phyloP scores from a whole-genome alignment of 2,113 vertebrate species.

The Maccullochella peelii region DNA sequence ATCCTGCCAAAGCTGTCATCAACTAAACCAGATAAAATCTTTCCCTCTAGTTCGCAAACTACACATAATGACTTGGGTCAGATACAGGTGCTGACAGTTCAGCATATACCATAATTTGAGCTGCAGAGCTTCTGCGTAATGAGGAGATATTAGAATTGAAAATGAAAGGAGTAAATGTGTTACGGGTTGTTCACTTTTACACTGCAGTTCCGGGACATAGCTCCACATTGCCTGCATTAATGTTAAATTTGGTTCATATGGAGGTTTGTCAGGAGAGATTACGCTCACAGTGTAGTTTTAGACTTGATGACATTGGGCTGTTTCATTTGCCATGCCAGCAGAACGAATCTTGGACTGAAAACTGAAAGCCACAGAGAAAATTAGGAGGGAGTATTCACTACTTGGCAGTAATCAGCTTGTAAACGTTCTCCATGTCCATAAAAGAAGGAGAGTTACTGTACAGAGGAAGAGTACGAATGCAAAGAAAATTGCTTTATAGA shows the following conservation, averaged over 20 bases:
- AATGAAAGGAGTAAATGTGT: slow-evolving; percentile 28
- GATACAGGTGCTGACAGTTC: slow-evolving; percentile 54
- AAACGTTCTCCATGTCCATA: slow-evolving; percentile 59
- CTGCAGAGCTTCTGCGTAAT: slow-evolving; percentile 36
- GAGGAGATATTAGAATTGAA: slow-evolving; percentile 22
- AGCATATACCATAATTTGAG: slow-evolving; percentile 31
- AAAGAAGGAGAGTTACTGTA: slow-evolving; percentile 52
- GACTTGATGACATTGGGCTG: slow-evolving; percentile 36
- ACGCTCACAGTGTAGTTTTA: slow-evolving; percentile 24
- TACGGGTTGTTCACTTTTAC: slow-evolving; percentile 11
- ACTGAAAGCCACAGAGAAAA: slow-evolving; percentile 52
- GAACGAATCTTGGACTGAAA: slow-evolving; percentile 56
- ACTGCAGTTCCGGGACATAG: slow-evolving; percentile 7
- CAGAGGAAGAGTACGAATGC: slow-evolving; percentile 18
- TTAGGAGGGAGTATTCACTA: slow-evolving; percentile 45
- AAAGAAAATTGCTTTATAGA: slow-evolving; percentile 44
- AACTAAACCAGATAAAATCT: slow-evolving; percentile 51
- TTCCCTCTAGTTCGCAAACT: slow-evolving; percentile 51
- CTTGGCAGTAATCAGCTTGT: slow-evolving; percentile 54
- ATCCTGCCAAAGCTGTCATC: slow-evolving; percentile 59
- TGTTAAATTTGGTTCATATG: slow-evolving; percentile 41
- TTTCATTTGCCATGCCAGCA: slow-evolving; percentile 44
- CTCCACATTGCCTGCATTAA: slow-evolving; percentile 24
- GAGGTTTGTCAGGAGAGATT: slow-evolving; percentile 50
- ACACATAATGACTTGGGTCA: slow-evolving; percentile 58